Evolutionary conservation across 1,140 invertebrate species (phyloP), one percentile per base, ranked within the genome.

Genomic region (Platyura marginata): DNA sequence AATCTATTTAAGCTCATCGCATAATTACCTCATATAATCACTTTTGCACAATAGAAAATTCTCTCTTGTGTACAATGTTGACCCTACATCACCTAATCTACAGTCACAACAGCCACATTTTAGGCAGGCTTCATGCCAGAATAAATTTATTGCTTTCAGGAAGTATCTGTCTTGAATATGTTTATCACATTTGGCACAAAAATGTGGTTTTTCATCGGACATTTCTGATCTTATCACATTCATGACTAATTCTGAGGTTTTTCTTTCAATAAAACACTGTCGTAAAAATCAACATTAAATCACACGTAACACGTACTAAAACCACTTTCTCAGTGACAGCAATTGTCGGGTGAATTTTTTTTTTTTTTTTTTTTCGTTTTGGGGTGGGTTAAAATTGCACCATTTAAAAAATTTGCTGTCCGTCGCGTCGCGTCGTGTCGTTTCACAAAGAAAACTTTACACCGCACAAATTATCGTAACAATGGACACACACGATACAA

Each of bases 61-160:
- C 33, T 90, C 92, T 63, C 92, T 91, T 22, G 88, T 90, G 65
- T 92, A 97, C 6, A 97, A 74, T 1, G 90, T 93, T 37, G 90
- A 92, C 21, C 93, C 92, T n/a, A 97, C 90, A 63, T 97, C 93
- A 13, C 91, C 93, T 33, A 98, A 73, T 37, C 92, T 72, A 64
- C 91, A 96, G 63, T 96, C 89, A 66, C 92, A 97, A 66, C 91
- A 95, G 44, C 88, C 87, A 61, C 93, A 96, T 64, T 95, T 96
- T 8, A 98, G 74, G 63, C 93, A 98, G 65, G 96, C 92, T 65
- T 96, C 93, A 64, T 97, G 93, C 92, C 93, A 98, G 53, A 84
- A 81, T 64, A 92, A 75, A 61, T 96, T 90, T 51, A 94, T 61
- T 3, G 91, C 87, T 60, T 84, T 83, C 47, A 87, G 70, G 34